Percentiles rank a stretch among this genome's conserved stretches.
phyloP scores from a whole-genome alignment of 2,797 vertebrate genomes.

The Gephyroberyx darwinii region DNA sequence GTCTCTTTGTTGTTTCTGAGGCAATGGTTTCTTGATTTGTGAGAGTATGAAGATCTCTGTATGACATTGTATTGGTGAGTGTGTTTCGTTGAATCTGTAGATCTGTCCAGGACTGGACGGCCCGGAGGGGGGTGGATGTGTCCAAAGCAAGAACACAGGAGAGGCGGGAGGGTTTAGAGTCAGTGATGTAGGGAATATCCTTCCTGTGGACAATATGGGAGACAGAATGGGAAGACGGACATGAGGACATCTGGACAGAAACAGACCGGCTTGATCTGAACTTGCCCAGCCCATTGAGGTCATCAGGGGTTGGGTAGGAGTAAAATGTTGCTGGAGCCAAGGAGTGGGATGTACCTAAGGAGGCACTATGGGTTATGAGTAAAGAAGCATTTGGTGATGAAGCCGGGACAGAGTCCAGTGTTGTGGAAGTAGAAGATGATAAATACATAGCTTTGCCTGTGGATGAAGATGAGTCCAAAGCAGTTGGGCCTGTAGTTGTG shows the following conservation, averaged over 20 bases:
- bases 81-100: slow-evolving; percentile 51
- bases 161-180: slow-evolving; percentile 28
- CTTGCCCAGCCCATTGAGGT: slow-evolving; percentile 25
- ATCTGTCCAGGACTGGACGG: slow-evolving; percentile 68
- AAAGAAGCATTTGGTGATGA: background rate
- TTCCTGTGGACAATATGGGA: slow-evolving; percentile 70
- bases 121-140: slow-evolving; percentile 56
- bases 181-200: slow-evolving; percentile 47
- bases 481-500: background rate
- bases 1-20: slow-evolving; percentile 10
- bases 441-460: no score
- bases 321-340: background rate
- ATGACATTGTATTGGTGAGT: slow-evolving; percentile 37
- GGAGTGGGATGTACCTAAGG: slow-evolving; percentile 8
- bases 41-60: background rate
- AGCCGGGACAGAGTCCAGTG: slow-evolving; percentile 4
- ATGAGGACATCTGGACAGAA: slow-evolving; percentile 82
- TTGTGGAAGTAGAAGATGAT: background rate
- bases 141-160: slow-evolving; percentile 41
- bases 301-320: background rate
- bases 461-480: background rate
- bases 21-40: background rate
- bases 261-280: slow-evolving; percentile 65
- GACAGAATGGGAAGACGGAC: slow-evolving; percentile 54
- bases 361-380: background rate